These are phyloP conservation scores for Pavo muticus DNA, from an alignment of 2,113 vertebrate species.

Conservation along the genomic window DNA sequence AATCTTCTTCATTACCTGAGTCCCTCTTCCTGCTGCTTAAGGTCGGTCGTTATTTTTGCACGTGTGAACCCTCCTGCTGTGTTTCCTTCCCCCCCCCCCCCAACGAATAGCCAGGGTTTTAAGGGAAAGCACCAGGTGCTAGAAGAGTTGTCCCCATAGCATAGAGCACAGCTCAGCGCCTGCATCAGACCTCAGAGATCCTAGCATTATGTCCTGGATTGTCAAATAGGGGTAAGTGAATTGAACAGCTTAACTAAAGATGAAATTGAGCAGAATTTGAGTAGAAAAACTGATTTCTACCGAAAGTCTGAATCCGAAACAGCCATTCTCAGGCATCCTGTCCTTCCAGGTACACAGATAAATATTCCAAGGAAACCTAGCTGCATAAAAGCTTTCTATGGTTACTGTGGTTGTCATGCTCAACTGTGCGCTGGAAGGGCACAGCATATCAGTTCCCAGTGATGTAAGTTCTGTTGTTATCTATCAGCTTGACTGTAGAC, in stretches of 20 bases:
- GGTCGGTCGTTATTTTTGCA: background rate
- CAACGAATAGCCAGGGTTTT: background rate
- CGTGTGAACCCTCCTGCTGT: rapidly evolving
- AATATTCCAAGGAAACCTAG: background rate
- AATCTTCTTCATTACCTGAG: background rate
- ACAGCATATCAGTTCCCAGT: rapidly evolving
- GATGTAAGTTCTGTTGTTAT: background rate
- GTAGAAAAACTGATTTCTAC: background rate
- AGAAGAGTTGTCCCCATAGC: rapidly evolving
- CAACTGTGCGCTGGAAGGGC: background rate
- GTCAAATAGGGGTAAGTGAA: background rate
- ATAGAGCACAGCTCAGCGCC: background rate
- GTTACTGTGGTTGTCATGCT: background rate
- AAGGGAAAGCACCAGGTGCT: background rate
- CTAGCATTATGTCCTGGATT: background rate
- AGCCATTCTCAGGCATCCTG: rapidly evolving
- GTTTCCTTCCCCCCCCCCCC: background rate
- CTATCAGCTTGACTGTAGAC: background rate
- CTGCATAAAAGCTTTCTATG: background rate
- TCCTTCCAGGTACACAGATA: background rate
- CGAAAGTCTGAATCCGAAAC: background rate
- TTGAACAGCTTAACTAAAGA: background rate
- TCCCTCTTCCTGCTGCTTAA: background rate
- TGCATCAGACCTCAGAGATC: background rate
- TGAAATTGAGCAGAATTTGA: rapidly evolving